Conservation (phyloP, 2,797 vertebrate genomes). For the Typhlichthys eigenmanni region DNA sequence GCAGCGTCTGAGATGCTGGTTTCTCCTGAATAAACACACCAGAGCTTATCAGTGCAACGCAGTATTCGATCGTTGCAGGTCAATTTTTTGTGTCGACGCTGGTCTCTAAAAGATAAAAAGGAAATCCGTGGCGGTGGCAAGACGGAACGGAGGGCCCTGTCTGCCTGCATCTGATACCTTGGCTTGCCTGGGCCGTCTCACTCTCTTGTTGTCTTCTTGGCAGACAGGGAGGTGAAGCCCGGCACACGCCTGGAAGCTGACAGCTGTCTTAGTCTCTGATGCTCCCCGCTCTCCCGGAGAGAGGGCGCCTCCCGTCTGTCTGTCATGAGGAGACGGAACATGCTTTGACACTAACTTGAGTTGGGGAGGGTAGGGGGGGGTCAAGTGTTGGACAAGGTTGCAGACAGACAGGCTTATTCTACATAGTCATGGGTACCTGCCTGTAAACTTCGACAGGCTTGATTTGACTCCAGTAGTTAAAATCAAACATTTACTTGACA, state of each 20-base stretch:
- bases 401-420: not conserved
- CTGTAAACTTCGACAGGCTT: too few relatives aligned
- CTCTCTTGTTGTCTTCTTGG: slow-evolving; percentile 23
- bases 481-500: too few relatives aligned
- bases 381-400: slow-evolving; percentile 7
- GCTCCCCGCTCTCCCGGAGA: slow-evolving; percentile 33
- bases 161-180: slow-evolving; percentile 25
- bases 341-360: slow-evolving; percentile 4
- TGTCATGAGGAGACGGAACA: slow-evolving; percentile 28
- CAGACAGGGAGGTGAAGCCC: slow-evolving; percentile 52
- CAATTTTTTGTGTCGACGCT: not conserved
- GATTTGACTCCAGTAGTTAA: too few relatives aligned
- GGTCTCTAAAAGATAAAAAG: not conserved
- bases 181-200: slow-evolving; percentile 12
- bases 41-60: not conserved
- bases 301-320: slow-evolving; percentile 47
- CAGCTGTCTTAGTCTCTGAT: slow-evolving; percentile 55
- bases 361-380: not conserved
- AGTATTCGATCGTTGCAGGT: not conserved
- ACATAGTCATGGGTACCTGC: too few relatives aligned
- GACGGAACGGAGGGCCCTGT: too few relatives aligned
- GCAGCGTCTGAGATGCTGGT: too few relatives aligned
- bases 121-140: not conserved
- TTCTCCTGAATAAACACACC: not conserved
- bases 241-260: slow-evolving; percentile 38